Base-by-base conservation (phyloP, 2,797 vertebrate genomes). In the Siniperca undulata region DNA sequence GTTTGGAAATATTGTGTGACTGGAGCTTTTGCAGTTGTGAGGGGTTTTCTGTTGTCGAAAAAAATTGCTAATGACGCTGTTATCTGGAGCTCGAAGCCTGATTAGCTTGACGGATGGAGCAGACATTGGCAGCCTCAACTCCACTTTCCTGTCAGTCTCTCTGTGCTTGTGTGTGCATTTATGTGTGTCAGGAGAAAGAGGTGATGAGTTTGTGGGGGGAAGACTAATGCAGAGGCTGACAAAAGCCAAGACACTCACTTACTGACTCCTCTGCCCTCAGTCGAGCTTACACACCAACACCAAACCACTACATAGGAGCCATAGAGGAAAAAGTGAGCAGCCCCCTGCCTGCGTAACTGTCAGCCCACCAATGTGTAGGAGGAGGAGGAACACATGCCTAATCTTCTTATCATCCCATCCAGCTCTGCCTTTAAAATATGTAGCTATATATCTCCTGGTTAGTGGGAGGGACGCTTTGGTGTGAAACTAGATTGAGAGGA, bases 11-110 rank as follows among this genome's bases (percentile, higher is more conserved):
- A 82, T 83, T 77, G 82, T 81, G 62, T 72, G 91, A 89, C 81
- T 86, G 77, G 52, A 68, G 78, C 70, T 56, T 70, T 85, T 85
- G 74, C 72, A 59, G 69, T 84, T 84, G 66, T 78, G 66, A 66
- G 64, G 70, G 56, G 11, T 77, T 86, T 83, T 82, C 77, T 86
- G 65, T 89, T 87, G 82, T 84, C 8, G 68, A 81, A 84, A 74
- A 30, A 64, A 82, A 72, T 60, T 44, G 0, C 82, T 93, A 92
- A 94, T 92, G 88, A 93, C 80, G 86, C 69, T 85, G 90, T 91
- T 93, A 92, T 94, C 87, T 89, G 73, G 60, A 40, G 77, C 86
- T 89, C 9, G 36, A 70, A 88, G 90, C 79, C 85, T 91, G 92
- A 91, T 94, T 91, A 93, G 82, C 70, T 84, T 86, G 88, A 90